Evolutionary conservation across 1,140 invertebrate species (phyloP), one percentile per base, ranked within the genome.

Genomic region (Aradophagus sp.): DNA sequence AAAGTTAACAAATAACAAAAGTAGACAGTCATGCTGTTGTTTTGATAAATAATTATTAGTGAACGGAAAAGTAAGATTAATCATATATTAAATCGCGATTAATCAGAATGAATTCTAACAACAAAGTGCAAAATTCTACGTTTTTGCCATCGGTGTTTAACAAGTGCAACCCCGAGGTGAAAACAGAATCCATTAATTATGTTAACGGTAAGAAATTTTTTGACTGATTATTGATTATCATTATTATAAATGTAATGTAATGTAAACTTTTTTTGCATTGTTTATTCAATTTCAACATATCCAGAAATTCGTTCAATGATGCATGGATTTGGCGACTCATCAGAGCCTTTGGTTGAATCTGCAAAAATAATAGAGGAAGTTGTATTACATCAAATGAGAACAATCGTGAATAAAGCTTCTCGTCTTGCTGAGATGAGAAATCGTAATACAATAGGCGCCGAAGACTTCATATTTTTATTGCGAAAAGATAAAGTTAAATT

Each of bases 311-410:
- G 87, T 55, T 83, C 85, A 61, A 90, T 90, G 89, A 89, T 90
- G 90, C 87, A 89, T 82, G 89, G 89, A 0, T 89, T 90, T 78
- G 90, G 90, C 2, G 90, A 91, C 65, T 87, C 87, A 47, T 77
- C 84, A 4, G 85, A 87, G 26, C 89, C 89, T 0, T 62, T 89
- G 4, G 55, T 85, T 0, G 88, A 89, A 69, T 88, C 89, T 5
- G 89, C 89, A 1, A 84, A 84, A 38, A 79, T 90, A 16, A 87
- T 90, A 15, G 89, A 90, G 68, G 87, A 88, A 13, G 86, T 90
- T 34, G 87, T 90, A 7, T 77, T 88, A 8, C 86, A 88, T 44
- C 89, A 91, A 77, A 87, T 90, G 85, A 81, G 79, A 72, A 70
- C 78, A 13, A 85, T 88, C 53, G 56, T 89, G 12, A 77, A 77